Base-by-base conservation (phyloP, 2,888 invertebrate genomes). In the Sympetrum striolatum region DNA sequence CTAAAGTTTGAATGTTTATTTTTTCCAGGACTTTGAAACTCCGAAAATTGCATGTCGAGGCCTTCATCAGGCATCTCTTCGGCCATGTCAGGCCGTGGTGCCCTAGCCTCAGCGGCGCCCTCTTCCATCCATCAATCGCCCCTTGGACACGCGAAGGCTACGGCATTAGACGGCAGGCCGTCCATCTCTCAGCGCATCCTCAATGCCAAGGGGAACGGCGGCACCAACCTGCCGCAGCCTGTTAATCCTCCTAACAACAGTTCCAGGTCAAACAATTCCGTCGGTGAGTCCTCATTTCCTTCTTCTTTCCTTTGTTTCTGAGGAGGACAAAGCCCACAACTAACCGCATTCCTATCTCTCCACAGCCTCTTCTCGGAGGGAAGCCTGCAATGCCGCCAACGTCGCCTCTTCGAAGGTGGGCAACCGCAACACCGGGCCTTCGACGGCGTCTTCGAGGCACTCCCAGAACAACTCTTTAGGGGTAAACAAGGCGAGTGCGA, bases 1-100 rank as follows among this genome's bases (percentile, higher is more conserved):
- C n/a, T 10, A 37, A 73, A 31, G 12, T 18, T 60, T 25, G 12
- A 82, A 15, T 31, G 18, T 44, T 18, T 31, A 5, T 14, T 48
- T n/a, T 37, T 64, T 86, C 6, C 37, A 86, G 86, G 53, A 86
- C 37, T 60, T 60, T 2, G 86, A n/a, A n/a, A 35, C 22, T 37
- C 86, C 58, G 37, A 60, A 86, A n/a, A n/a, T 86, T 64, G 60
- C 60, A 86, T 86, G 86, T 86, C 86, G 86, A 86, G 60, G 86
- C 86, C 86, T 37, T 22, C 64, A 37, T 18, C 86, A 14, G 86
- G 86, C 60, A 86, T 86, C 86, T 1, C 86, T 39, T 39, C 86
- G 86, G 86, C 86, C 86, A 86, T 86, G 86, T 86, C 86, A n/a
- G 86, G 86, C 86, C 86, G 86, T 37, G 86, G 86, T 86, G 86